These are phyloP conservation scores for Rhysida immarginata DNA, from an alignment of 1,140 invertebrate genomes.

Conservation along the genomic window DNA sequence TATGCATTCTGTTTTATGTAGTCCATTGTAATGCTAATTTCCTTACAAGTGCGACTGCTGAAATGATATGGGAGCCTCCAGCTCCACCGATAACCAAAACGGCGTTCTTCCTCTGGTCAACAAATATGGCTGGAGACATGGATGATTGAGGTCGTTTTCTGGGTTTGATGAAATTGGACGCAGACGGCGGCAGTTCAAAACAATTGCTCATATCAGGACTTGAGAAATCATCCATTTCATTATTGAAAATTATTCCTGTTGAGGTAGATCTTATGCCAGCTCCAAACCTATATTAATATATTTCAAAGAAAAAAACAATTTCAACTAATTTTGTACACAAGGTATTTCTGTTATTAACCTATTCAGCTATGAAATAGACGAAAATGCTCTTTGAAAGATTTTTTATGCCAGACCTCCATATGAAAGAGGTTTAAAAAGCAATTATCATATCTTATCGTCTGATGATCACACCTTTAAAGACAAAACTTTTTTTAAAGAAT, in stretches of 20 bases:
- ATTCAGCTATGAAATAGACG: no score
- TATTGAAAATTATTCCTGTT: slow-evolving; percentile 86
- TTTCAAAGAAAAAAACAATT: no score
- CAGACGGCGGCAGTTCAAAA: slow-evolving; percentile 58
- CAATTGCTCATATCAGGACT: slow-evolving; percentile 54
- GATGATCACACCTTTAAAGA: no score
- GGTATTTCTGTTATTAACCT: no score
- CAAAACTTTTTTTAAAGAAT: no score
- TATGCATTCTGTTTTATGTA: no score
- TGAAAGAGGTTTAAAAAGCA: no score
- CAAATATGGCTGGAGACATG: slow-evolving; percentile 72
- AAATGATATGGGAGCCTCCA: slow-evolving; percentile 73
- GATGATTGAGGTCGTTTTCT: slow-evolving; percentile 81
- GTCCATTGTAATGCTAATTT: no score
- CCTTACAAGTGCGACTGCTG: background rate
- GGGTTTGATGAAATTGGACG: slow-evolving; percentile 56
- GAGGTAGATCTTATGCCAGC: slow-evolving; percentile 50
- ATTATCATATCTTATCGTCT: no score
- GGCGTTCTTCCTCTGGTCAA: slow-evolving; percentile 51
- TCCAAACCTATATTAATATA: slow-evolving; percentile 74
- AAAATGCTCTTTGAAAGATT: no score
- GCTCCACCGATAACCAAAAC: slow-evolving; percentile 70
- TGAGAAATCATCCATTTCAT: slow-evolving; percentile 92
- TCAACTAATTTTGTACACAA: no score
- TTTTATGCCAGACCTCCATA: no score